Base-by-base conservation (phyloP, 2,113 vertebrate species). In the Tamias sibiricus region DNA sequence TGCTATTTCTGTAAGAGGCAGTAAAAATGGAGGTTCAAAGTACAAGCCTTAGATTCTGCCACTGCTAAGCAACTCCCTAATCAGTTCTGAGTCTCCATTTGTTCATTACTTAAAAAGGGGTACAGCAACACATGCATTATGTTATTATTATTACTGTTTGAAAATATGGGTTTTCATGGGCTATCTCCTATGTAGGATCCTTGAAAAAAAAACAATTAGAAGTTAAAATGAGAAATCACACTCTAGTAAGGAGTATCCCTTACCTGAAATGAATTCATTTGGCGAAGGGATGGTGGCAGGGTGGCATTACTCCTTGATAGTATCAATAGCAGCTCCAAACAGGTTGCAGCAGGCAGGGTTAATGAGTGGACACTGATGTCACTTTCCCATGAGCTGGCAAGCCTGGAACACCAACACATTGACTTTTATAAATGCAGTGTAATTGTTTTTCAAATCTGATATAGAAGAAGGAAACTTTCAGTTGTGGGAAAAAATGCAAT, bases 241-340 rank as follows among this genome's bases (percentile, higher is more conserved):
- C 22, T 4, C 19, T 74, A 35, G 8, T 95, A 49, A 85, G 47
- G 57, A 90, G 30, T 66, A 8, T 40, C 93, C 32, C 97, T 99
- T 98, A 99, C 99, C 99, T 99, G 98, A 94, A 99, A 99, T 76
- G 99, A 99, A 96, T 99, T 99, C 99, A 99, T 99, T 91, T 44
- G 96, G 75, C 97, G 99, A 98, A 99, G 98, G 0, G 99, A 99
- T 0, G 96, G 95, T 6, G 99, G 99, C 66, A 99, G 98, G 1
- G 97, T 96, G 11, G 97, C 76, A 10, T 99, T 99, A 97, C 98
- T 99, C 96, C 98, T 97, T 8, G 98, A 98, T 47, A 99, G 96
- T 62, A 99, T 98, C 97, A 99, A 95, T 77, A 99, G 97, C 59
- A 99, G 97, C 97, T 99, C 99, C 98, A 99, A 98, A 92, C 99